Evolutionary conservation across 2,888 invertebrate species (phyloP).

Genomic region (Meiosimyza platycephala): DNA sequence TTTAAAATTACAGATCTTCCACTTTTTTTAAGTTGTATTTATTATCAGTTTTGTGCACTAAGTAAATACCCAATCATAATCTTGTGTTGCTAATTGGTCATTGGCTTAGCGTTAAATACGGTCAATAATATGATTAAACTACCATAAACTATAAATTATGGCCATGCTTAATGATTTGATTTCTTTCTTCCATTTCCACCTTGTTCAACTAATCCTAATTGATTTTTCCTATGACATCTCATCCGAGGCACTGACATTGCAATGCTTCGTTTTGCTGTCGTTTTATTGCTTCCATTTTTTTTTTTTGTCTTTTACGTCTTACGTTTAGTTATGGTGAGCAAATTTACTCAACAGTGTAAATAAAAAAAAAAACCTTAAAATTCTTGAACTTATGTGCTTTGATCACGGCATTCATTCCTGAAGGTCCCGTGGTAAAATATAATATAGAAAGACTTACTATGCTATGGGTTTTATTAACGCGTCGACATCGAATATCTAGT

Average conservation of each 20-base stretch:
- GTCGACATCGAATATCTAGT: too few species aligned
- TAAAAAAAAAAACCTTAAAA: too few species aligned
- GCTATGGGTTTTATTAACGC: too few species aligned
- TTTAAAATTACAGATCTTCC: background rate
- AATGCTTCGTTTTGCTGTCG: slow-evolving; percentile 35
- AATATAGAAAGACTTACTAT: too few species aligned
- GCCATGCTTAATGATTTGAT: slow-evolving; percentile 37
- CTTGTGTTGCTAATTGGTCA: background rate
- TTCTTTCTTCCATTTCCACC: slow-evolving; percentile 35
- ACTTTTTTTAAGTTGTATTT: background rate
- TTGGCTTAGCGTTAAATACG: background rate
- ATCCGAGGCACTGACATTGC: background rate
- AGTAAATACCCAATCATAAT: background rate
- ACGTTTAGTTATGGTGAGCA: slow-evolving; percentile 10
- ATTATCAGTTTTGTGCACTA: background rate
- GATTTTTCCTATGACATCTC: slow-evolving; percentile 4
- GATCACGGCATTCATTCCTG: slow-evolving; percentile 17
- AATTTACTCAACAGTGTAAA: background rate
- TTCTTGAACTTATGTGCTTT: slow-evolving; percentile 13
- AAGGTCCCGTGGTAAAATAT: background rate
- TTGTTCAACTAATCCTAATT: slow-evolving; percentile 22
- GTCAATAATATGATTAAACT: too few species aligned
- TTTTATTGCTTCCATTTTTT: slow-evolving; percentile 43
- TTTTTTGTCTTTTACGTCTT: slow-evolving; percentile 40
- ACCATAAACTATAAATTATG: background rate